A percentile compares a stretch with the other conserved stretches of the same genome.
Evolutionary conservation across 1,140 invertebrate genomes (phyloP).

Genomic region (Heliconius eleuchia): DNA sequence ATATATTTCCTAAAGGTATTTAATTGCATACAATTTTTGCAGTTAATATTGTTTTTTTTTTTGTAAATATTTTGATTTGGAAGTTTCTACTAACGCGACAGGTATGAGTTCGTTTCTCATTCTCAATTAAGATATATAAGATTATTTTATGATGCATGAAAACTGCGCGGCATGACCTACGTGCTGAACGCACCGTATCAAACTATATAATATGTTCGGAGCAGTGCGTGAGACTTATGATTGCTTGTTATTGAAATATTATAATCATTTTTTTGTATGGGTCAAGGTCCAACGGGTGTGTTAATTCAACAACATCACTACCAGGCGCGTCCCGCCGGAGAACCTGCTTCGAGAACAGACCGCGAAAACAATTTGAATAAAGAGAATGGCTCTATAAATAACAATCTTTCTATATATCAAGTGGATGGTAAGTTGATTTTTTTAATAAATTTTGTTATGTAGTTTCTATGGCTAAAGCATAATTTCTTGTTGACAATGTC

Average conservation of each 20-base stretch:
- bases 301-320: slow-evolving; percentile 97
- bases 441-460: background rate
- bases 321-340: slow-evolving; percentile 87
- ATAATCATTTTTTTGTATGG: too few relatives aligned
- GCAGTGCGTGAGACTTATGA: too few relatives aligned
- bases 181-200: too few relatives aligned
- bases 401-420: slow-evolving; percentile 68
- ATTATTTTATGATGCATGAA: too few relatives aligned
- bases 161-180: too few relatives aligned
- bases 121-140: too few relatives aligned
- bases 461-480: background rate
- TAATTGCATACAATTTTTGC: background rate
- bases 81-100: too few relatives aligned
- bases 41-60: background rate
- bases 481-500: too few relatives aligned
- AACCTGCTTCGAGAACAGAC: slow-evolving; percentile 51
- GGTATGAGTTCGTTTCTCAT: too few relatives aligned
- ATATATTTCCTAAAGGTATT: slow-evolving; percentile 97
- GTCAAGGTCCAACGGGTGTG: slow-evolving; percentile 90
- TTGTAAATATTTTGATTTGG: too few relatives aligned
- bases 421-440: slow-evolving; percentile 61
- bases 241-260: too few relatives aligned
- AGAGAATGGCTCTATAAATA: slow-evolving; percentile 57
- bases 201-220: too few relatives aligned
- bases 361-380: slow-evolving; percentile 50